Evolutionary conservation across 2,888 invertebrate species (phyloP), one percentile per base, ranked within the genome.

Genomic region (Ectropis crepuscularia): DNA sequence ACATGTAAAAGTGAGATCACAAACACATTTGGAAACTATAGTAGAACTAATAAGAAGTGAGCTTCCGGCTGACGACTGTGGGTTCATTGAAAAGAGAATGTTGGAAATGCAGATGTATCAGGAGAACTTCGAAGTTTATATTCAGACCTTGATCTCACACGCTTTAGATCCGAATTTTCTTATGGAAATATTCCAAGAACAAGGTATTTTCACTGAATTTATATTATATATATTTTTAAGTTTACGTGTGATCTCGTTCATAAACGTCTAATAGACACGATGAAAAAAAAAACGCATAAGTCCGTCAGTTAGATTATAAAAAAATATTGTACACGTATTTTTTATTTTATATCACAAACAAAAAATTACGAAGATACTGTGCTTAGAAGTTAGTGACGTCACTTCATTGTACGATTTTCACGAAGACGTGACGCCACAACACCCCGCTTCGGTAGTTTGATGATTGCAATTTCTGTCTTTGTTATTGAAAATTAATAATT

Each of bases 131-230:
- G 97, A 97, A 93, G 97, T 98, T 47, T 98, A 97, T 79, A 96
- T 98, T 83, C 98, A 98, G 85, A 97, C 97, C 5, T 94, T 98
- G 78, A 97, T 98, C 79, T 98, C 98, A 4, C 98, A 98, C 85
- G 97, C 97, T 6, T 89, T 98, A 70, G 98, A 98, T 88, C 96
- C 97, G 5, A 97, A 97, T 89, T 98, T 98, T 82, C 94, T 98
- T 12, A 96, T 95, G 54, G 98, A 98, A 93, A 98, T 98, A 81
- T 96, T 97, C 76, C 96, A 96, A 81, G 98, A 98, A 81, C 96
- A 97, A 94, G 98, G 98, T 97, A 63, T 37, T 43, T 45, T 37
- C 8, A 45, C 9, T 10, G 43, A 36, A 36, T 41, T 42, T 10
- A 5, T n/a, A 45, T 45, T 2, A n/a, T n/a, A n/a, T n/a, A n/a